Percentiles rank a stretch among this genome's conserved stretches.
Conservation (phyloP, 2,888 invertebrate species). For the Neocrepidodera transversa region DNA sequence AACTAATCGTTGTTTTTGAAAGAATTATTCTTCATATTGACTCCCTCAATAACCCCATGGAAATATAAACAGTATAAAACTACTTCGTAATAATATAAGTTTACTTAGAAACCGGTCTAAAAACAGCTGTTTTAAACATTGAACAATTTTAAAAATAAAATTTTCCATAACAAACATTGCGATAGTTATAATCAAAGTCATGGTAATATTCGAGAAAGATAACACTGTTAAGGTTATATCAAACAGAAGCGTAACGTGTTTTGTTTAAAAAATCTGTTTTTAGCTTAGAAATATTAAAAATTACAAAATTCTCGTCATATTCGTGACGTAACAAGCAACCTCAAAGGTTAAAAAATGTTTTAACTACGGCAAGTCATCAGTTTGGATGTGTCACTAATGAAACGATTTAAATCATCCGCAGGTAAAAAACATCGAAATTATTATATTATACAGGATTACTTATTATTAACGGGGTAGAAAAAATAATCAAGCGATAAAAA, state of each 20-base stretch:
- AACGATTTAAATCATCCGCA: no score
- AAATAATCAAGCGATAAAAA: no score
- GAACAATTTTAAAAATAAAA: no score
- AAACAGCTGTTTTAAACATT: neutral
- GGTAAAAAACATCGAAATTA: no score
- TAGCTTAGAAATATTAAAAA: neutral
- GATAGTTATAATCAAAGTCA: neutral
- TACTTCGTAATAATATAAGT: slow-evolving; percentile 6
- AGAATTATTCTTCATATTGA: no score
- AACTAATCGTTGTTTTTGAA: no score
- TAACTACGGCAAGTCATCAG: slow-evolving; percentile 1
- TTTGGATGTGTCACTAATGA: no score
- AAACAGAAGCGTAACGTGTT: neutral
- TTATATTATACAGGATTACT: no score
- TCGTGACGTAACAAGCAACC: slow-evolving; percentile 10
- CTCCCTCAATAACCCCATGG: slow-evolving; percentile 1
- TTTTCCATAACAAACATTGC: neutral
- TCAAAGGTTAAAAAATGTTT: slow-evolving; percentile 3
- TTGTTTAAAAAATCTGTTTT: neutral
- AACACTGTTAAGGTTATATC: neutral
- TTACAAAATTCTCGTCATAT: slow-evolving; percentile 12
- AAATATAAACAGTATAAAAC: slow-evolving; percentile 28
- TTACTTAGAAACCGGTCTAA: neutral
- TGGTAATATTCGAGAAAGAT: neutral
- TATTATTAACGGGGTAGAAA: no score